These are phyloP conservation scores for Diacarnus erythraeanus DNA, from an alignment of 37 sponge, comb jelly and placozoan genomes.

Conservation along the genomic window DNA sequence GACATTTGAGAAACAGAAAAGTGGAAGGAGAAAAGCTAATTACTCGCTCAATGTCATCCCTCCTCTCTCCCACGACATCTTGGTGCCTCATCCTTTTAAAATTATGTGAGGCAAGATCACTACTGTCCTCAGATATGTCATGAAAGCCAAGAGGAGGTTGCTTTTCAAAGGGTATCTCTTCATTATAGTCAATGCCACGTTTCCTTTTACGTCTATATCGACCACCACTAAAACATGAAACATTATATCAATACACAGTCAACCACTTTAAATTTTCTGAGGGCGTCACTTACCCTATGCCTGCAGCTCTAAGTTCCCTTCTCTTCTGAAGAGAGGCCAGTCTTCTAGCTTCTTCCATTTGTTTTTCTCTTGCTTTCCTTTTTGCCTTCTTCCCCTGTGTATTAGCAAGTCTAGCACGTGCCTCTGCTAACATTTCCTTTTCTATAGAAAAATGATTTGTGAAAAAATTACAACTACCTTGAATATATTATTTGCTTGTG, in stretches of 20 bases:
- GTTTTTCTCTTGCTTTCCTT: conserved; percentile 98
- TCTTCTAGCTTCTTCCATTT: conserved; percentile 98
- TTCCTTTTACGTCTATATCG: conserved; percentile 45
- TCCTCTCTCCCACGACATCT: conserved; percentile 78
- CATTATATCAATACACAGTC: too few relatives aligned
- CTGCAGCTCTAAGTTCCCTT: conserved; percentile 93
- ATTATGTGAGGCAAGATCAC: conserved; percentile 42
- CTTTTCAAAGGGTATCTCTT: conserved; percentile 98
- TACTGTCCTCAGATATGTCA: conserved; percentile 75
- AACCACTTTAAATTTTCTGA: too few relatives aligned
- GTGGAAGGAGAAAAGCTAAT: too few relatives aligned
- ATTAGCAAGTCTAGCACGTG: conserved; percentile 96
- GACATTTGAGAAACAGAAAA: too few relatives aligned
- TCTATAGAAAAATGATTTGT: conserved; percentile 54
- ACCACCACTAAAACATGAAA: conserved; percentile 44
- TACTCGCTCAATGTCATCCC: conserved; percentile 81
- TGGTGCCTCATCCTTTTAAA: conserved; percentile 75
- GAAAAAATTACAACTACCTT: too few relatives aligned
- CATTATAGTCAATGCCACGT: conserved; percentile 83
- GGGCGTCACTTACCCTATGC: conserved; percentile 65
- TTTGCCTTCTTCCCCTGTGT: conserved; percentile 99
- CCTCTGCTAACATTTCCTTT: conserved; percentile 99
- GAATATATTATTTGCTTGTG: too few relatives aligned
- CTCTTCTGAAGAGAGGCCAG: conserved; percentile 96
- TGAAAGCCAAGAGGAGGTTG: conserved; percentile 93